Percentiles rank a stretch among this genome's conserved stretches.
phyloP scores from a whole-genome alignment of 2,797 vertebrate species.

The Columba guinea region DNA sequence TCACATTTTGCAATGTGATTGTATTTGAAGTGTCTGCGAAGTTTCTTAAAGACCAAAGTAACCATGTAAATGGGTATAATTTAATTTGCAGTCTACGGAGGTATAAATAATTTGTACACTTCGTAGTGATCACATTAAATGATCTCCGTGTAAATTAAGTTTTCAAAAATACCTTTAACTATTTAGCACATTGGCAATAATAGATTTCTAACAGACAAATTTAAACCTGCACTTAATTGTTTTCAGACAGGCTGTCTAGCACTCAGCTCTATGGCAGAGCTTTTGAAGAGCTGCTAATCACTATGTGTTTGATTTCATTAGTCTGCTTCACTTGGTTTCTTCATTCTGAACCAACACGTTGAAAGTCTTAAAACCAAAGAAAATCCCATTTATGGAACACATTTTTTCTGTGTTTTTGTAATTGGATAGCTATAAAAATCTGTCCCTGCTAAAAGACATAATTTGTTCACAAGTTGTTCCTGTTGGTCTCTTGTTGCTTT shows the following conservation, averaged over 20 bases:
- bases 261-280: background rate
- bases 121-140: background rate
- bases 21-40: conserved; percentile 44
- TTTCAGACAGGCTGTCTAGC: background rate
- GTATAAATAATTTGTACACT: background rate
- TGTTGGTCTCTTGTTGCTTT: conserved; percentile 29
- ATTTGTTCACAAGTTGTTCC: conserved; percentile 55
- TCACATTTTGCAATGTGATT: conserved; percentile 3
- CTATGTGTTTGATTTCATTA: conserved; percentile 31
- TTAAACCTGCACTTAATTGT: background rate
- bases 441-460: conserved; percentile 4
- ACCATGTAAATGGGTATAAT: conserved; percentile 36
- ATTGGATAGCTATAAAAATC: conserved; percentile 51
- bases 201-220: conserved; percentile 1
- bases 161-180: conserved; percentile 2
- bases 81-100: conserved; percentile 29
- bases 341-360: background rate
- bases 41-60: conserved; percentile 50
- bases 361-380: conserved; percentile 34
- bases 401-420: background rate
- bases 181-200: background rate
- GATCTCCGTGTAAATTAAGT: background rate
- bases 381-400: conserved; percentile 22
- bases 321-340: conserved; percentile 1
- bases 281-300: conserved; percentile 29